Evolutionary conservation across 2,888 invertebrate genomes (phyloP).

Genomic region (Caenorhabditis sp.): DNA sequence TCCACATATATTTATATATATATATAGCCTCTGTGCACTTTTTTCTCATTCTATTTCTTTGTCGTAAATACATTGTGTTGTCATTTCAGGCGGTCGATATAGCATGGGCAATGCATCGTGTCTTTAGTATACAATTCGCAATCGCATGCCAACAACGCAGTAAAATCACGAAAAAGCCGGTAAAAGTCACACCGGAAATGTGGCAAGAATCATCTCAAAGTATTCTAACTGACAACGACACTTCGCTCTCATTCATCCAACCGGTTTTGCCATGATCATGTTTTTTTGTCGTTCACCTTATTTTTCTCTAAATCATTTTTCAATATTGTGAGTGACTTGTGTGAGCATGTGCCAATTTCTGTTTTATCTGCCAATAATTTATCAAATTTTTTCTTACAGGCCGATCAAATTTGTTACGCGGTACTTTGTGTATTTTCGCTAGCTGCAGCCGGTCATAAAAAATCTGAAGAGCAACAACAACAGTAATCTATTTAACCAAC

Average conservation of each 20-base stretch:
- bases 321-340: not conserved
- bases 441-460: conserved; percentile 80
- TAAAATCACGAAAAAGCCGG: conserved; percentile 3
- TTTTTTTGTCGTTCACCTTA: not conserved
- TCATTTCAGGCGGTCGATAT: conserved; percentile 62
- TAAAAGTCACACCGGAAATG: conserved; percentile 11
- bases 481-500: not conserved
- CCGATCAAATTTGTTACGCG: conserved; percentile 98
- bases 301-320: not conserved
- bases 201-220: conserved; percentile 1
- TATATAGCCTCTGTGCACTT: not conserved
- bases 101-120: conserved; percentile 68
- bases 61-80: not conserved
- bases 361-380: not conserved
- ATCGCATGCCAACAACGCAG: conserved; percentile 12
- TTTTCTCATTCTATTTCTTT: not conserved
- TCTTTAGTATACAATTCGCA: conserved; percentile 62
- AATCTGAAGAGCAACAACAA: conserved; percentile 29
- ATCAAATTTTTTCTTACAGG: conserved; percentile 76
- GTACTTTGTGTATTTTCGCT: conserved; percentile 99
- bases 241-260: not conserved
- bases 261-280: not conserved
- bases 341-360: conserved; percentile 2
- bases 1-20: not conserved
- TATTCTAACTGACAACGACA: not conserved